Evolutionary conservation across 2,888 invertebrate species (phyloP).

Genomic region (Mayetiola destructor): DNA sequence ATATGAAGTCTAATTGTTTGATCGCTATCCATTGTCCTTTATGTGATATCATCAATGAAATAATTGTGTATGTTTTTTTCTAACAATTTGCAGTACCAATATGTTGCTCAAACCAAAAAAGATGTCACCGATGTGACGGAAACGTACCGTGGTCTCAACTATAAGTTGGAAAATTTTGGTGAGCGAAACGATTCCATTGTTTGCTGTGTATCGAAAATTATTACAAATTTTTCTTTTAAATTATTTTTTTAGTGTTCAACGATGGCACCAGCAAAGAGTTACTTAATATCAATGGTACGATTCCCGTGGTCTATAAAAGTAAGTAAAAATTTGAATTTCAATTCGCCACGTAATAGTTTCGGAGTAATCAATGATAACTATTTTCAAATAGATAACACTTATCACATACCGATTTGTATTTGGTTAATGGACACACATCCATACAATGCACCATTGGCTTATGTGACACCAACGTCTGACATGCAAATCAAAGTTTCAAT

Average conservation of each 20-base stretch:
- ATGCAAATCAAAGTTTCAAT: slow-evolving; percentile 93
- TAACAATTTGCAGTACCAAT: slow-evolving; percentile 44
- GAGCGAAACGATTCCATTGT: too few species aligned
- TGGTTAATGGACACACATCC: slow-evolving; percentile 98
- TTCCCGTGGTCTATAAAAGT: slow-evolving; percentile 84
- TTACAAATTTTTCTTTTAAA: slow-evolving; percentile 7
- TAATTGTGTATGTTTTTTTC: slow-evolving; percentile 7
- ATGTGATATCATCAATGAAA: background rate
- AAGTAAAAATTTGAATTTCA: slow-evolving; percentile 20
- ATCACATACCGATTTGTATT: slow-evolving; percentile 93
- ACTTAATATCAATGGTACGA: slow-evolving; percentile 76
- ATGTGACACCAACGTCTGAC: slow-evolving; percentile 83
- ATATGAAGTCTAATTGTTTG: too few species aligned
- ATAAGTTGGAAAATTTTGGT: slow-evolving; percentile 56
- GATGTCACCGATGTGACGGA: slow-evolving; percentile 51
- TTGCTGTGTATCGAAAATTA: too few species aligned
- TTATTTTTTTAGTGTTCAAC: slow-evolving; percentile 60
- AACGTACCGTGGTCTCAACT: slow-evolving; percentile 49
- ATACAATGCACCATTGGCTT: slow-evolving; percentile 86
- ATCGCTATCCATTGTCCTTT: too few species aligned
- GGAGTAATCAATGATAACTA: slow-evolving; percentile 14
- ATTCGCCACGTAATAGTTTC: slow-evolving; percentile 3
- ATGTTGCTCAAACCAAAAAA: slow-evolving; percentile 48
- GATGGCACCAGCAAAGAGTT: slow-evolving; percentile 72
- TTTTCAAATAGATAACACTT: slow-evolving; percentile 46